Base-by-base conservation (phyloP, 2,113 vertebrate species). In the Corythornis madagascariensis region DNA sequence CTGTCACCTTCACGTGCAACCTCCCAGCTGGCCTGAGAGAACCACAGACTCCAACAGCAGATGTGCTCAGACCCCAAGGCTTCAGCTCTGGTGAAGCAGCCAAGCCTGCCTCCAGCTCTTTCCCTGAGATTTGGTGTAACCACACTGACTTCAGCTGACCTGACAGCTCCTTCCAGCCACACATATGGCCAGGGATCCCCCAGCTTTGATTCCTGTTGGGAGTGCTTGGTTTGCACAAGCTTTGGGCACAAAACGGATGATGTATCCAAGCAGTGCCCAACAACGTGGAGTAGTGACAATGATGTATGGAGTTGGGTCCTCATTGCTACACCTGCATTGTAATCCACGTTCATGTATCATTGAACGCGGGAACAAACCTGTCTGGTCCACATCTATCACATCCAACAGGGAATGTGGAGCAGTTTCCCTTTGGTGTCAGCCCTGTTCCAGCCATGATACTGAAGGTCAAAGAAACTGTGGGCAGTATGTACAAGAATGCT, bases 111-210 rank as follows among this genome's bases (percentile, higher is more conserved):
- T 13, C 18, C 70, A 74, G 40, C 29, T 50, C 11, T 71, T 18
- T 16, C 24, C 45, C 47, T 1, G 14, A 43, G 35, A 4, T 18
- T 9, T 29, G 45, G 22, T 18, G 52, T 9, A 31, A 13, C 16
- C 42, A 65, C 4, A 1, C 2, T 65, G 50, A 2, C 21, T 16
- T 11, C 33, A 73, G 66, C 25, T 48, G 50, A 19, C 24, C 53
- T 8, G 4, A 10, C 3, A 11, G 52, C 33, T 55, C 38, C 64
- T n/a, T 50, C 38, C 71, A 82, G 48, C 19, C 5, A 0, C 20
- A 4, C 1, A 0, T 0, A 7, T 10, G 11, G 11, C 38, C 0
- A 0, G 19, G 31, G 35, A 47, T 3, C 53, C 26, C 43, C 4
- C 11, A 3, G 65, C 9, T 15, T 13, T 10, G 33, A 19, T 21